Conservation (phyloP, 37 sponge, comb jelly and placozoan species). For the Chondrilla cf. caribensis region DNA sequence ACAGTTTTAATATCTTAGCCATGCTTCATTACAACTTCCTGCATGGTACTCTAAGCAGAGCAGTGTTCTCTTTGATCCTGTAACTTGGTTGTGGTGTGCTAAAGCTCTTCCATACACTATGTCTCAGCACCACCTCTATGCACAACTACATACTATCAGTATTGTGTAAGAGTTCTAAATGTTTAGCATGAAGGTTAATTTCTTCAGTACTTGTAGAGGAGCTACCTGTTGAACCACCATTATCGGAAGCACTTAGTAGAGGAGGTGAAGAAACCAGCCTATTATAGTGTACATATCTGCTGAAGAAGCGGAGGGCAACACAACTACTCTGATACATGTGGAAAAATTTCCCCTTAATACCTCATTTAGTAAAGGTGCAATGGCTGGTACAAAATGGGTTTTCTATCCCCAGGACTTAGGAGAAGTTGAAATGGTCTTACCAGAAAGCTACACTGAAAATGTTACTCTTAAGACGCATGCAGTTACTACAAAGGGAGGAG, state of each 20-base stretch:
- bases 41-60: too few species aligned
- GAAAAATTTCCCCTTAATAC: neutral
- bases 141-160: neutral
- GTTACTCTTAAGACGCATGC: neutral
- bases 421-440: neutral
- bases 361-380: neutral
- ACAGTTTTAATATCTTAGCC: too few species aligned
- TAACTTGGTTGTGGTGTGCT: too few species aligned
- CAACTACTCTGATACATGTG: neutral
- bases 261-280: neutral
- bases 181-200: neutral
- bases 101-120: too few species aligned
- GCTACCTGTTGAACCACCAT: conserved; percentile 4
- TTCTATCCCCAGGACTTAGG: neutral
- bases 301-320: neutral
- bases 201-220: neutral
- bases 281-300: neutral
- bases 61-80: too few species aligned
- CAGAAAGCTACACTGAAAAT: neutral
- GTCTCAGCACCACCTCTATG: too few species aligned
- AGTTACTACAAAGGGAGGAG: too few species aligned
- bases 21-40: too few species aligned
- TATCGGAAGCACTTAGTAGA: neutral
- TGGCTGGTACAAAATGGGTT: neutral
- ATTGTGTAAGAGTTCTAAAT: neutral